Evolutionary conservation across 2,888 invertebrate genomes (phyloP), one percentile per base, ranked within the genome.

Genomic region (Ornithoptera priamus): DNA sequence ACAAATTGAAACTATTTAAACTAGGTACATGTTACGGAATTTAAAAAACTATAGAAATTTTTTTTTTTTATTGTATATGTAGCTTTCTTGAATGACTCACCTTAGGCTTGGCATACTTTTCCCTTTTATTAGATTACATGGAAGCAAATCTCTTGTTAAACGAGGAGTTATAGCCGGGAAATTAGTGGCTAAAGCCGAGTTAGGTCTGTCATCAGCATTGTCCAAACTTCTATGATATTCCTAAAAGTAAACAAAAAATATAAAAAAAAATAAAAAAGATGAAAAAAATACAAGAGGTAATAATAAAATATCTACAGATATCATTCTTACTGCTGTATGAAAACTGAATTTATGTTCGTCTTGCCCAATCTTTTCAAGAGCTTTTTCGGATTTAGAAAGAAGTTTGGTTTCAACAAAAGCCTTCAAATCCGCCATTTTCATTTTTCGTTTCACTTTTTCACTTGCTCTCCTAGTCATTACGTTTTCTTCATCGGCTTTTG

Each of bases 31-130:
- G 15, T 46, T 46, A 46, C 46, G 1, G 46, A 46, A 12, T 46
- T 12, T 12, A 46, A 46, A 46, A 46, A 46, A 46, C 46, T 46
- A 46, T 12, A 46, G 74, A 70, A 72, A 72, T 60, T 30, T 39
- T 71, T 67, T 60, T 61, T 60, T 30, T 62, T 66, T 68, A 68
- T 72, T 62, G 60, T 69, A 64, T 73, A 72, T 71, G 17, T 58
- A 70, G 5, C 65, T 10, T 8, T 61, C 67, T 20, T 53, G 53
- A n/a, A 20, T 58, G n/a, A 65, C 93, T 91, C 92, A 98, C 98
- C 97, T 97, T 72, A 98, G 93, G 82, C 98, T 98, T 4, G 98
- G 98, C 98, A 99, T 98, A 93, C 98, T 98, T 91, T 98, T 98
- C 72, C 98, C 98, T 93, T 98, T 97, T 72, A 97, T 96, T 65